Evolutionary conservation across 2,113 vertebrate species (phyloP).

Genomic region (Cyanoliseus patagonus): DNA sequence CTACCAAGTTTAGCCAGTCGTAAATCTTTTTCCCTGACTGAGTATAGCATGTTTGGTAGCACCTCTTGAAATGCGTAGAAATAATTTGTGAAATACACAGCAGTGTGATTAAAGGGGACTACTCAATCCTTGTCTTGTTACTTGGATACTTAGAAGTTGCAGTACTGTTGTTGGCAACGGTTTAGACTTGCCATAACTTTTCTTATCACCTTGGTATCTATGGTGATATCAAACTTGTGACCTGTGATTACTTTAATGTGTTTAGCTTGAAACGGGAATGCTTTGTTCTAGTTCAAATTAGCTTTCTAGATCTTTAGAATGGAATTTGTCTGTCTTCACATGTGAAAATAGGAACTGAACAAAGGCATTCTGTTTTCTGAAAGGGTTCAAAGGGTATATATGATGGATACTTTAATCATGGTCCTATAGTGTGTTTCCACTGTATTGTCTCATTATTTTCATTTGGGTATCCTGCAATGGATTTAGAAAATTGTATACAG

Average conservation of each 20-base stretch:
- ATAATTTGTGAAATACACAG: background rate
- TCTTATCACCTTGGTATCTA: slow-evolving; percentile 22
- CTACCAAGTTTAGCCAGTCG: background rate
- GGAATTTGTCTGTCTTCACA: background rate
- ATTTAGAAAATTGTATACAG: background rate
- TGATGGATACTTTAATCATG: background rate
- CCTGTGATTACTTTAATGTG: slow-evolving; percentile 7
- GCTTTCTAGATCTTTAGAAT: background rate
- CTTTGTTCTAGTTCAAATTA: background rate
- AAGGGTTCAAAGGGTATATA: background rate
- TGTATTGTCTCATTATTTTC: background rate
- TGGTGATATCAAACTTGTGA: slow-evolving; percentile 15
- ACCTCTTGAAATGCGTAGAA: background rate
- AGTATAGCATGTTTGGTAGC: background rate
- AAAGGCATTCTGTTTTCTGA: background rate
- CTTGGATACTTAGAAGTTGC: background rate
- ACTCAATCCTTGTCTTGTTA: background rate
- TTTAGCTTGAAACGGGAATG: slow-evolving; percentile 14
- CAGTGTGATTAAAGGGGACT: background rate
- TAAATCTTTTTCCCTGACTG: background rate
- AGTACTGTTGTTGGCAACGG: background rate
- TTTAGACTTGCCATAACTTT: background rate
- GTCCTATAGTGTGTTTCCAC: background rate
- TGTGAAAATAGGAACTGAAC: background rate
- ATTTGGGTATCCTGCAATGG: background rate